phyloP scores from a whole-genome alignment of 2,113 vertebrate species.

The Fulica atra region DNA sequence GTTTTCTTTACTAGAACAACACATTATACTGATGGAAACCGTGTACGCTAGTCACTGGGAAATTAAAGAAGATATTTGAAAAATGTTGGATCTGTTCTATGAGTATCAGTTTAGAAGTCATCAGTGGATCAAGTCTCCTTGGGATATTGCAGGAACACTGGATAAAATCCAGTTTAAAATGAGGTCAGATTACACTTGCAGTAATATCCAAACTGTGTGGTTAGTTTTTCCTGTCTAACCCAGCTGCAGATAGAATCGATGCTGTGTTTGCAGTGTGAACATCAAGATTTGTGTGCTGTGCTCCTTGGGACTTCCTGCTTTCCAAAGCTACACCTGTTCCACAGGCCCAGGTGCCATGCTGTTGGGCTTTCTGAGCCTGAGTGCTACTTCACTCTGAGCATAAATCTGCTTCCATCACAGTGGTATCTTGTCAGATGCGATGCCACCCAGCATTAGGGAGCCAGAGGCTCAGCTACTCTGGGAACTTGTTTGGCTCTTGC shows the following conservation, averaged over 20 bases:
- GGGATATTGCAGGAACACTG: constrained; percentile 42
- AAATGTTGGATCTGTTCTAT: constrained; percentile 13
- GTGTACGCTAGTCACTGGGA: background rate
- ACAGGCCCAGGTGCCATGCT: background rate
- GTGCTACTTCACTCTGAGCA: background rate
- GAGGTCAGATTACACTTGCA: constrained; percentile 39
- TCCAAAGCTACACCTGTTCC: background rate
- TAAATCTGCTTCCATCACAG: background rate
- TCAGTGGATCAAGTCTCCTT: constrained; percentile 23
- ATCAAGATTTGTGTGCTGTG: background rate
- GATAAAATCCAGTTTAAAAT: constrained; percentile 47
- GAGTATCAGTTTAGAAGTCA: constrained; percentile 41
- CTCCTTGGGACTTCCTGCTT: background rate
- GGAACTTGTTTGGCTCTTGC: background rate
- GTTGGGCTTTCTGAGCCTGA: background rate
- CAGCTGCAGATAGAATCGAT: constrained; percentile 3
- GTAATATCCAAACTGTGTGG: background rate
- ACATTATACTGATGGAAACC: constrained; percentile 17
- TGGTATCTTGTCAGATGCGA: background rate
- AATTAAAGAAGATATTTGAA: constrained; percentile 48
- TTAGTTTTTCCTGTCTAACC: constrained; percentile 15
- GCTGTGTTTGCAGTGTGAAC: background rate
- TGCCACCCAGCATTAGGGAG: background rate
- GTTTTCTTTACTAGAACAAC: constrained; percentile 16
- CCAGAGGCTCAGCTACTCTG: background rate